Base-by-base conservation (phyloP, 2,113 vertebrate species). In the Petroica traversi region DNA sequence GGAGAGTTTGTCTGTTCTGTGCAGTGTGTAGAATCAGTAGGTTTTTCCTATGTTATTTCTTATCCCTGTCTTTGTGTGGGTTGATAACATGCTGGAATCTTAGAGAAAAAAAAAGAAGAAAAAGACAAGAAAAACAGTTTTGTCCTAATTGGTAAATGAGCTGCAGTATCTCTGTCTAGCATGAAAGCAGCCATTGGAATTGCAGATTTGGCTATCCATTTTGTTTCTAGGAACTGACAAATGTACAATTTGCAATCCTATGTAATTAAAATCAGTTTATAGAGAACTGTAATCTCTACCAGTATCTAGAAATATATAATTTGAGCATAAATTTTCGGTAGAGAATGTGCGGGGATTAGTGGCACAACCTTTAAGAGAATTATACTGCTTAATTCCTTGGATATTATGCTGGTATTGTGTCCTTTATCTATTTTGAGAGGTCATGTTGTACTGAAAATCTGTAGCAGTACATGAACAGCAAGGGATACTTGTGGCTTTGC, bases 241-340 rank as follows among this genome's bases (percentile, higher is more conserved):
- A 94, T 4, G 22, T 88, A 92, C 84, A 85, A 55, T 93, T 94
- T 96, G 46, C 78, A 74, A 52, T 79, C 63, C 75, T 95, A 5
- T 83, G 31, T 88, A 96, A 97, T 95, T 95, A 85, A 52, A 79
- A 85, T 85, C 54, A 79, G 89, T 66, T 88, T 93, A 48, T 48
- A 83, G 79, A 92, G 66, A 66, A 40, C 72, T 57, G 36, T 69
- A 74, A 93, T 94, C 94, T 89, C 46, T 88, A 66, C 58, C 29
- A 69, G 24, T 71, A 71, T 88, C 82, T 48, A 55, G 55, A 85
- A 91, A 85, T 91, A 49, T 0, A 73, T 49, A 26, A 51, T 94
- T 83, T 73, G 28, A 62, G 41, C 5, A 2, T 58, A 63, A 52
- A 36, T 88, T 95, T 94, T 94, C 14, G 6, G 24, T 73, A 54